A percentile compares a stretch with the other conserved stretches of the same genome.
Evolutionary conservation across 2,113 vertebrate species (phyloP).

Genomic region (Amphiprion percula): DNA sequence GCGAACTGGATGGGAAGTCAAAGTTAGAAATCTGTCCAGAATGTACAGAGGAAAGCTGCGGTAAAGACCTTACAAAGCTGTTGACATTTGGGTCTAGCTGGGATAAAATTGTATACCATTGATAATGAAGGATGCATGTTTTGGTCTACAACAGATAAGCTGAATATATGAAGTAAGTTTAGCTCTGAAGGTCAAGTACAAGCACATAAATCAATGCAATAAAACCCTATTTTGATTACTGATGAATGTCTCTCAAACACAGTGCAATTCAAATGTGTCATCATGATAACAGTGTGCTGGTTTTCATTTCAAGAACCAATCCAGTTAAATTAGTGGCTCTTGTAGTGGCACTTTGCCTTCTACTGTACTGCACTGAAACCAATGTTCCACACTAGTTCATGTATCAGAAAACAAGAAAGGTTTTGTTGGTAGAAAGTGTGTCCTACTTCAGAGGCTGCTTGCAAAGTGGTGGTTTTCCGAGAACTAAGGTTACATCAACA

Average conservation of each 20-base stretch:
- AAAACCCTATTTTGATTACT: constrained; percentile 13
- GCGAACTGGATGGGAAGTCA: constrained; percentile 39
- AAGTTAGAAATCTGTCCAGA: constrained; percentile 52
- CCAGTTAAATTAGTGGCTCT: background rate
- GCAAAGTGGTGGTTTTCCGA: constrained; percentile 3
- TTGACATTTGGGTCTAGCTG: constrained; percentile 4
- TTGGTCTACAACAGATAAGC: constrained; percentile 6
- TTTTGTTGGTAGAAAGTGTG: background rate
- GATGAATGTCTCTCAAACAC: constrained; percentile 5
- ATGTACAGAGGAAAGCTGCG: constrained; percentile 27
- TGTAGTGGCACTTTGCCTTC: background rate
- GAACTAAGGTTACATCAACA: constrained; percentile 8
- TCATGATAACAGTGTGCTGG: too few species aligned
- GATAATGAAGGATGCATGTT: constrained; percentile 8
- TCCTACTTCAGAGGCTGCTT: constrained; percentile 34
- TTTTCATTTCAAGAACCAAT: constrained; percentile 4
- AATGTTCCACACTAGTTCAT: background rate
- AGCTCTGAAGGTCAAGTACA: constrained; percentile 2
- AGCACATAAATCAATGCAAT: constrained; percentile 11
- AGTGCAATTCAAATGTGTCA: too few species aligned
- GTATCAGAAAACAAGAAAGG: constrained; percentile 7
- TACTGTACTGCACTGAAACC: background rate
- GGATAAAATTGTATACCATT: constrained; percentile 9
- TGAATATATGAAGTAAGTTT: constrained; percentile 3
- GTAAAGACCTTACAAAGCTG: constrained; percentile 15